A percentile compares a stretch with the other conserved stretches of the same genome.
phyloP scores from a whole-genome alignment of 2,888 invertebrate species.

The Cerceris ruficornis region DNA sequence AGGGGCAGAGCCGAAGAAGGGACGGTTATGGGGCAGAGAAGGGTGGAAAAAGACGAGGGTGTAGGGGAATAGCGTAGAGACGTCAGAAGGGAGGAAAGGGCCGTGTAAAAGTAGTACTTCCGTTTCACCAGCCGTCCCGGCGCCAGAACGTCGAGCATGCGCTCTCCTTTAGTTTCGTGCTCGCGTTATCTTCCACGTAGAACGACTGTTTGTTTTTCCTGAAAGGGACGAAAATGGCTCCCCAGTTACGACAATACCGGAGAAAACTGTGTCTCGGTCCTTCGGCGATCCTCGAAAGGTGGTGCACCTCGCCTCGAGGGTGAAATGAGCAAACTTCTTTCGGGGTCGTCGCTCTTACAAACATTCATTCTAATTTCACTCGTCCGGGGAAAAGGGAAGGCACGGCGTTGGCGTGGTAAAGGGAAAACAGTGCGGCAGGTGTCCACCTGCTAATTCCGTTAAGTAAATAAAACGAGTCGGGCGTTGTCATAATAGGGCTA shows the following conservation, averaged over 20 bases:
- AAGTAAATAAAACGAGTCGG: slow-evolving; percentile 51
- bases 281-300: slow-evolving; percentile 29
- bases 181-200: slow-evolving; percentile 51
- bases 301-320: slow-evolving; percentile 17
- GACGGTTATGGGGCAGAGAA: slow-evolving; percentile 37
- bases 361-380: slow-evolving; percentile 66
- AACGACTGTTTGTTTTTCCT: slow-evolving; percentile 71
- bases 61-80: slow-evolving; percentile 16
- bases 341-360: slow-evolving; percentile 58
- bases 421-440: slow-evolving; percentile 47
- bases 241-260: slow-evolving; percentile 58
- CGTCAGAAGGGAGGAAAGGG: slow-evolving; percentile 64
- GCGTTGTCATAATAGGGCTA: slow-evolving; percentile 41
- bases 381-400: slow-evolving; percentile 26
- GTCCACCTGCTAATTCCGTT: slow-evolving; percentile 63
- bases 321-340: slow-evolving; percentile 42
- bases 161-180: slow-evolving; percentile 28
- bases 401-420: slow-evolving; percentile 15
- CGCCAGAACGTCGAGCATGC: slow-evolving; percentile 72
- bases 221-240: slow-evolving; percentile 73
- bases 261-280: slow-evolving; percentile 48
- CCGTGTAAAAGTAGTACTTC: slow-evolving; percentile 80
- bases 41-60: slow-evolving; percentile 41
- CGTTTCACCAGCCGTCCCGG: slow-evolving; percentile 77
- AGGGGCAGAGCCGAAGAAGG: slow-evolving; percentile 50